A percentile compares a stretch with the other conserved stretches of the same genome.
Conservation (phyloP, 2,113 vertebrate genomes). For the Neogobius melanostomus region DNA sequence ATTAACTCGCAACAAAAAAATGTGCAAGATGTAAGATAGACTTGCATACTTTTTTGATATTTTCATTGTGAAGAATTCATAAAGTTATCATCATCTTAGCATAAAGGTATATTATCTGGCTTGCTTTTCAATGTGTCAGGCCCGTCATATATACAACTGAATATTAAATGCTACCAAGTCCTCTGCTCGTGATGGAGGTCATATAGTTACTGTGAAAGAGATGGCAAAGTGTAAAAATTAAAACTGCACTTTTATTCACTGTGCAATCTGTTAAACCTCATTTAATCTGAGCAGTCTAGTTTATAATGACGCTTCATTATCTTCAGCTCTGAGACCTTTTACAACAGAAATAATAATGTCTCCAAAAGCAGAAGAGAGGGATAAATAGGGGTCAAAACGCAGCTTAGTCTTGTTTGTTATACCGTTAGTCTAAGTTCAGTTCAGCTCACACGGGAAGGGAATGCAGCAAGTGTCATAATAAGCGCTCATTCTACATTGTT, state of each 20-base stretch:
- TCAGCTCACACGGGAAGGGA: constrained; percentile 37
- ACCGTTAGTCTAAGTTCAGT: constrained; percentile 19
- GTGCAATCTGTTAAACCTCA: constrained; percentile 46
- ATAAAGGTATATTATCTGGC: no score
- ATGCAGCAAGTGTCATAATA: constrained; percentile 55
- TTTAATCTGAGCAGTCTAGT: constrained; percentile 49
- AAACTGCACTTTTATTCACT: constrained; percentile 12
- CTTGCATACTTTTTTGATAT: no score
- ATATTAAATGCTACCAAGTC: not conserved
- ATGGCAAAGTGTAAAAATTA: not conserved
- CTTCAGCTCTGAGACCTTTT: constrained; percentile 34
- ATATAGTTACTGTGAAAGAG: constrained; percentile 9
- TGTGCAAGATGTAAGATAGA: no score
- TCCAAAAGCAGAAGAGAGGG: constrained; percentile 8
- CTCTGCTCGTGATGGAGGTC: not conserved
- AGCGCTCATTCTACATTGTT: constrained; percentile 45
- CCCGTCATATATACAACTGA: not conserved
- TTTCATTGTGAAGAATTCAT: no score
- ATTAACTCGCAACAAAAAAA: no score
- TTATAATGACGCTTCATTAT: constrained; percentile 49
- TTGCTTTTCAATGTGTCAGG: no score
- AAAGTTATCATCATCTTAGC: no score
- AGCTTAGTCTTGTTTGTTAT: not conserved
- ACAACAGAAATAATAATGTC: constrained; percentile 1
- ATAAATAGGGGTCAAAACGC: constrained; percentile 11